Base-by-base conservation (phyloP, 1,140 invertebrate species). In the Propsilocerus akamusi region DNA sequence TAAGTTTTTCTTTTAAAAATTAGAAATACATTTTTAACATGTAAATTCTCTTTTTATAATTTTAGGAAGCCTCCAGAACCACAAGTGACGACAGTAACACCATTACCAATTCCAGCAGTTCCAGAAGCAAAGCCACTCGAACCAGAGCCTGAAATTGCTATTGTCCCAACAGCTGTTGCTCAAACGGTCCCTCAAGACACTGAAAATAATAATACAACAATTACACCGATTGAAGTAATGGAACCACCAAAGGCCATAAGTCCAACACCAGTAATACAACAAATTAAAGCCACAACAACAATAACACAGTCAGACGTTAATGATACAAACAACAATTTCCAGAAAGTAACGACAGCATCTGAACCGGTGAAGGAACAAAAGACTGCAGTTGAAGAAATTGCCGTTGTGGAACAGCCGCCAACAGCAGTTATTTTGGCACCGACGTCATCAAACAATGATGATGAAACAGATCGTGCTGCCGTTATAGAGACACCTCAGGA, bases 121-220 rank as follows among this genome's bases (percentile, higher is more conserved):
- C 34, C 34, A 41, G n/a, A n/a, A n/a, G 14, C 34, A 41, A 41
- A 41, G 14, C 34, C 14, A 20, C 8, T 41, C 17, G 22, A 41
- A 41, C 34, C 34, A 20, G 22, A 41, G 5, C 17, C 5, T 1
- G 34, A 41, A 20, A 5, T 41, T 41, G 14, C 14, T 20, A 10
- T 41, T 17, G 17, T 30, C 3, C 28, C 28, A 7, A 8, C 10
- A 11, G 28, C 11, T 20, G 6, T 20, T 20, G 17, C 14, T 41
- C 10, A 14, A 41, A 3, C n/a, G 34, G 14, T 20, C 8, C 14
- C 22, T 4, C 34, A 41, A 41, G 34, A 41, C 22, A 41, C 14
- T 41, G 34, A 41, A 41, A 41, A 41, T 41, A 41, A 41, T 20
- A 41, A 41, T 41, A 20, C n/a, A 30, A 30, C n/a, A n/a, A 30